Base-by-base conservation (phyloP, 1,140 invertebrate genomes). In the Drosophila obscura region DNA sequence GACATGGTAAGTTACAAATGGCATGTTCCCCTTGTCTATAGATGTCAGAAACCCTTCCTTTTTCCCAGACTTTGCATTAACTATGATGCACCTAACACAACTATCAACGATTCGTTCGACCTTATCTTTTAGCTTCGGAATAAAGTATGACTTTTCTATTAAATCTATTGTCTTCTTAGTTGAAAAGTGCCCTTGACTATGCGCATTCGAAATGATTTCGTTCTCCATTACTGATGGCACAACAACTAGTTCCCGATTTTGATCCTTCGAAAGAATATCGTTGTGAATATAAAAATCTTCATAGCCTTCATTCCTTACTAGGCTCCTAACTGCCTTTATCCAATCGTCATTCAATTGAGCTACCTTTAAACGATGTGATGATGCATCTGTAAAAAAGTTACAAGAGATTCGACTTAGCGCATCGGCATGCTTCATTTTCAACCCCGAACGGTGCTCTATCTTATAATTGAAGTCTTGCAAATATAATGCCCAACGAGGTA, bases 1-100 rank as follows among this genome's bases (percentile, higher is more conserved):
- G 13, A 69, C 45, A 31, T 77, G 69, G 0, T 66, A 79, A 0
- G 89, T 91, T 16, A 16, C 16, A 2, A 91, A 48, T 0, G 64
- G 71, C 13, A 13, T 46, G 19, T 60, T n/a, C 4, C 26, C 39
- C 9, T 60, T 67, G 8, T 16, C 16, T 16, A 16, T 16, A 16
- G 16, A 16, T 16, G 16, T 16, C 16, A 16, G 16, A 16, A 16
- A 16, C 16, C 16, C 16, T 16, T 46, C n/a, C n/a, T n/a, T n/a
- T n/a, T n/a, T n/a, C n/a, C n/a, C n/a, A n/a, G n/a, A n/a, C n/a
- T n/a, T n/a, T n/a, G n/a, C n/a, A n/a, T n/a, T n/a, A n/a, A n/a
- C n/a, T n/a, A n/a, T n/a, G n/a, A n/a, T n/a, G n/a, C n/a, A n/a
- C n/a, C n/a, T n/a, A n/a, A n/a, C n/a, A n/a, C n/a, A n/a, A n/a